Conservation (phyloP, 2,113 vertebrate genomes). For the Microtus pennsylvanicus region DNA sequence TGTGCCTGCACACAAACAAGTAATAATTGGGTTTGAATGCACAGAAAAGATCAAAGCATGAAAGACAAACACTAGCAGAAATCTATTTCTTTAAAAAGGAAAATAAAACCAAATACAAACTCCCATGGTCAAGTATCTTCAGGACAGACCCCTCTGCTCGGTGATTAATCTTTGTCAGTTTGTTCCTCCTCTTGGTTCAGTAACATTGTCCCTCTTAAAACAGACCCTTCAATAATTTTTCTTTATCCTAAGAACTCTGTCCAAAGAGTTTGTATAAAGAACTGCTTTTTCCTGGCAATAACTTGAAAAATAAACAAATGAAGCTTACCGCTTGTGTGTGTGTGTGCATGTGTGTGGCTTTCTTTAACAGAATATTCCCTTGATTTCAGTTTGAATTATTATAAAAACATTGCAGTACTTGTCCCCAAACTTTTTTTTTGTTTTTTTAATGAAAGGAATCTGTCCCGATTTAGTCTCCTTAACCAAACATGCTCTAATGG, state of each 20-base stretch:
- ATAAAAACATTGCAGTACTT: conserved; percentile 66
- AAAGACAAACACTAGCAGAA: conserved; percentile 18
- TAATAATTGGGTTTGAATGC: conserved; percentile 8
- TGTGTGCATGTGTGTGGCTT: conserved; percentile 44
- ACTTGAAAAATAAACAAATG: conserved; percentile 64
- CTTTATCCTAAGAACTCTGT: conserved; percentile 5
- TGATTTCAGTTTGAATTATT: conserved; percentile 68
- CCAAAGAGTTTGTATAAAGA: conserved; percentile 33
- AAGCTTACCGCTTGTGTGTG: neutral
- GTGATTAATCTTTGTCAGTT: neutral
- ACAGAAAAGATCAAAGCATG: conserved; percentile 30
- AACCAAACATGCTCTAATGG: conserved; percentile 67
- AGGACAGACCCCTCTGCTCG: neutral
- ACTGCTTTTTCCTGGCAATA: conserved; percentile 42
- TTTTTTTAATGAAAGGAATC: conserved; percentile 21
- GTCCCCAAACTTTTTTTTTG: conserved; percentile 34
- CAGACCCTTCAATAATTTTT: conserved; percentile 17
- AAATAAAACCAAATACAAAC: neutral
- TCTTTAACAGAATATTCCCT: conserved; percentile 51
- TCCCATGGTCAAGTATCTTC: neutral
- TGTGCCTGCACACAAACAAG: neutral
- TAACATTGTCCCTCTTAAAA: neutral
- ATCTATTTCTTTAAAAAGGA: neutral
- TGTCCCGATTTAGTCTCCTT: conserved; percentile 71
- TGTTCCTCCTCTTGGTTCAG: neutral